Evolutionary conservation across 2,888 invertebrate species (phyloP).

Genomic region (Lacanobia wlatinum): DNA sequence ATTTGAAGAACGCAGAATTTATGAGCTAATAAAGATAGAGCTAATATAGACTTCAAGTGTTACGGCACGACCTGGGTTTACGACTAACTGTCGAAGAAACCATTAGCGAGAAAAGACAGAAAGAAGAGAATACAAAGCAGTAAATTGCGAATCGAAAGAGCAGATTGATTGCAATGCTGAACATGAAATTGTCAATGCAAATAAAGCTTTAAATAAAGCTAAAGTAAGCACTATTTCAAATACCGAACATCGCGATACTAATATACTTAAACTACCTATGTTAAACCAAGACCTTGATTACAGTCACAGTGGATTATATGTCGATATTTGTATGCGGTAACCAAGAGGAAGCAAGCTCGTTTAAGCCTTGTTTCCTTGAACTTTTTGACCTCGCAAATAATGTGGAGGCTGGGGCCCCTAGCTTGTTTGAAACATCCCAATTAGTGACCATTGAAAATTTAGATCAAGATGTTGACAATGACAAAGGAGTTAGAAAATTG

Average conservation of each 20-base stretch:
- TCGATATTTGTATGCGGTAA: slow-evolving; percentile 54
- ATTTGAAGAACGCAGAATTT: slow-evolving; percentile 2
- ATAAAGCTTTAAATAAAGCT: background rate
- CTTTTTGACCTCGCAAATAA: slow-evolving; percentile 59
- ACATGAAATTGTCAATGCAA: background rate
- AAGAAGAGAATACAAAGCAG: background rate
- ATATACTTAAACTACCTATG: slow-evolving; percentile 21
- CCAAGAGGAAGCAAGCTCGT: slow-evolving; percentile 59
- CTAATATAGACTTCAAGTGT: background rate
- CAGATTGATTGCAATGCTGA: background rate
- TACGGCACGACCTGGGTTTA: background rate
- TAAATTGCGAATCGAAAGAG: slow-evolving; percentile 12
- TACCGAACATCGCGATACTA: background rate
- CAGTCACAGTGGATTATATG: slow-evolving; percentile 43
- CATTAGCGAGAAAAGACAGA: background rate
- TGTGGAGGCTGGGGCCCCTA: slow-evolving; percentile 36
- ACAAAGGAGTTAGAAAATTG: slow-evolving; percentile 8
- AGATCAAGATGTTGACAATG: slow-evolving; percentile 21
- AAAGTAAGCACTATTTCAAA: background rate
- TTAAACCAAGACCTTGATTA: slow-evolving; percentile 52
- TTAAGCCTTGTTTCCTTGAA: slow-evolving; percentile 62
- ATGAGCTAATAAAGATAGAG: slow-evolving; percentile 10
- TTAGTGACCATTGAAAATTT: slow-evolving; percentile 45
- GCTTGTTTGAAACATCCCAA: slow-evolving; percentile 37
- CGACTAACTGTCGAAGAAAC: background rate